Base-by-base conservation (phyloP, 2,113 vertebrate species). In the Oplegnathus fasciatus region DNA sequence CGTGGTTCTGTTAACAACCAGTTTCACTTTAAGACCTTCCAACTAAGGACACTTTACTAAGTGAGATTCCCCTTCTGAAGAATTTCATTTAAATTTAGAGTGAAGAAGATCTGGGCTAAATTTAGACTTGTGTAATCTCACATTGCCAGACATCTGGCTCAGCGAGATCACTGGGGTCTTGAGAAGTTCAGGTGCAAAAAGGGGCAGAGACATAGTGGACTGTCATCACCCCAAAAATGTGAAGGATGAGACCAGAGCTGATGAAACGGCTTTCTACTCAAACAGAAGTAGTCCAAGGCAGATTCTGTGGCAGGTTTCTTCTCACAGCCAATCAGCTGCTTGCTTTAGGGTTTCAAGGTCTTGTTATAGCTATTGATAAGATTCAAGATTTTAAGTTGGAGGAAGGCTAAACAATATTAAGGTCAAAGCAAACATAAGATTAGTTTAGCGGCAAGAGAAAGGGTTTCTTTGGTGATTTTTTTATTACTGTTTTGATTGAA, bases 101-200 rank as follows among this genome's bases (percentile, higher is more conserved):
- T 46, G 18, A 8, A 52, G 10, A 57, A 37, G 34, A 30, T 32
- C 22, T 26, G 13, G 54, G 69, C 26, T 75, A 46, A 50, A 57
- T 40, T 13, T 37, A 64, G 10, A 20, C 44, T 34, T 22, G n/a
- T 44, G 22, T 42, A 44, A 61, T 72, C 50, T 78, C 32, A 54
- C 6, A 20, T 42, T 8, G 54, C 60, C 30, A 58, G 24, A 48
- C 24, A 28, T 65, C 60, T 28, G 17, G 61, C 62, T 55, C 61
- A 66, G 32, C n/a, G 20, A 26, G 17, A 42, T 71, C 46, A 30
- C 8, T 10, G 10, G 37, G 65, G 14, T 32, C 52, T 54, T 28
- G 13, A 52, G 40, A 77, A 24, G 68, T 81, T 76, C 48, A 60
- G 28, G 9, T 62, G 73, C 13, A 64, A 73, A 64, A 46, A 8